Evolutionary conservation across 1,140 invertebrate genomes (phyloP), one percentile per base, ranked within the genome.

Genomic region (Heliconius hermathena): DNA sequence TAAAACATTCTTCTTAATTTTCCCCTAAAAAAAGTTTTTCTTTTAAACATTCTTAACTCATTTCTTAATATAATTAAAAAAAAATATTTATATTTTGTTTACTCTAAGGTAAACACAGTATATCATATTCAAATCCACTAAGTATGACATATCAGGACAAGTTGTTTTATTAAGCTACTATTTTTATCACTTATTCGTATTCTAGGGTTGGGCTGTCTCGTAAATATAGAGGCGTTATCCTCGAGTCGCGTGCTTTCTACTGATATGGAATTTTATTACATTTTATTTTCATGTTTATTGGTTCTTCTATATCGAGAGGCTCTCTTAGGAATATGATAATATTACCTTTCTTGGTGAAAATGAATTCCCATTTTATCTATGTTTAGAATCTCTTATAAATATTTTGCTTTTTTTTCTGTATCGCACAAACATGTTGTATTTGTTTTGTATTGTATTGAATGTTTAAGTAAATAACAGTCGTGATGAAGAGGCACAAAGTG

Each of bases 251-350:
- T 92, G 91, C 79, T 86, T 72, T 80, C 76, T 73, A 84, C 87
- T 87, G 91, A 92, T 92, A 92, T 77, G 81, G 78, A 83, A 74
- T 88, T 90, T 91, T 92, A 90, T 90, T 91, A 87, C 77, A 81
- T 88, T 88, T 89, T 87, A 90, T 90, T 80, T 80, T 72, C 76
- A 60, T 72, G 71, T 76, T 76, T 76, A 80, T 80, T 76, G 71
- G 41, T 74, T 76, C 79, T 46, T 41, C 60, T 66, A 29, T 73
- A 80, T 73, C 38, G 71, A 66, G 71, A 80, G 74, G 52, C 46
- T 38, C 74, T 52, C 74, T 80, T 76, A 76, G 60, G 41, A 72
- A 33, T 76, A 80, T 76, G 52, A 73, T 76, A 76, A 76, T 76
- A 76, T 76, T 66, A 76, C 60, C 60, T 29, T 66, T 66, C 60